These are phyloP conservation scores for Zhuqinia jingwanae DNA, from an alignment of 2,888 invertebrate species.

Conservation along the genomic window DNA sequence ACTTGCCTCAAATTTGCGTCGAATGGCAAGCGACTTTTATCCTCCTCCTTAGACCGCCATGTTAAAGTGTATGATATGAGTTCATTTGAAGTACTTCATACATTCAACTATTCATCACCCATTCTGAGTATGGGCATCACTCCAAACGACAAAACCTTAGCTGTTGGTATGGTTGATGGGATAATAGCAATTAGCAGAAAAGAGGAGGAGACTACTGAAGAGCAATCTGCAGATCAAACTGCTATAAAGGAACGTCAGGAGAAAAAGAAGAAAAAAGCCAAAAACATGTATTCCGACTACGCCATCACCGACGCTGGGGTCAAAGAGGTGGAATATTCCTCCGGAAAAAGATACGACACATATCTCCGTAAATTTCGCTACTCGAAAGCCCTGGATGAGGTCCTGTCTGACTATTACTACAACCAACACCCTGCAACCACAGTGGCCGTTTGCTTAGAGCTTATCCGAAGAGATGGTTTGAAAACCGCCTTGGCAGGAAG, in stretches of 20 bases:
- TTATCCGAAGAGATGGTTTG: slow-evolving; percentile 90
- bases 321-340: slow-evolving; percentile 71
- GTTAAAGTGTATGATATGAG: slow-evolving; percentile 95
- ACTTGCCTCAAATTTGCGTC: slow-evolving; percentile 92
- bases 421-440: slow-evolving; percentile 88
- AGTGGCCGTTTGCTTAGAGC: slow-evolving; percentile 91
- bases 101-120: slow-evolving; percentile 94
- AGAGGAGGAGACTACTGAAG: slow-evolving; percentile 69
- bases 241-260: slow-evolving; percentile 47
- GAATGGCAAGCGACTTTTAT: slow-evolving; percentile 90
- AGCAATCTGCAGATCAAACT: slow-evolving; percentile 80
- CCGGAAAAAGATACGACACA: slow-evolving; percentile 84
- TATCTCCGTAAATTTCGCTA: slow-evolving; percentile 91
- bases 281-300: slow-evolving; percentile 74
- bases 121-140: slow-evolving; percentile 88
- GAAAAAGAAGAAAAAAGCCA: slow-evolving; percentile 49
- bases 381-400: slow-evolving; percentile 89
- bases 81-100: slow-evolving; percentile 93
- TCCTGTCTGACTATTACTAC: slow-evolving; percentile 84
- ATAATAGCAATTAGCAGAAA: slow-evolving; percentile 92
- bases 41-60: slow-evolving; percentile 95
- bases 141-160: slow-evolving; percentile 89
- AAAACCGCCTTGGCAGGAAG: slow-evolving; percentile 88
- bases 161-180: slow-evolving; percentile 96
- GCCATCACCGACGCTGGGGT: slow-evolving; percentile 76